Conservation (phyloP, 2,113 vertebrate genomes). For the Turdus rufiventris region DNA sequence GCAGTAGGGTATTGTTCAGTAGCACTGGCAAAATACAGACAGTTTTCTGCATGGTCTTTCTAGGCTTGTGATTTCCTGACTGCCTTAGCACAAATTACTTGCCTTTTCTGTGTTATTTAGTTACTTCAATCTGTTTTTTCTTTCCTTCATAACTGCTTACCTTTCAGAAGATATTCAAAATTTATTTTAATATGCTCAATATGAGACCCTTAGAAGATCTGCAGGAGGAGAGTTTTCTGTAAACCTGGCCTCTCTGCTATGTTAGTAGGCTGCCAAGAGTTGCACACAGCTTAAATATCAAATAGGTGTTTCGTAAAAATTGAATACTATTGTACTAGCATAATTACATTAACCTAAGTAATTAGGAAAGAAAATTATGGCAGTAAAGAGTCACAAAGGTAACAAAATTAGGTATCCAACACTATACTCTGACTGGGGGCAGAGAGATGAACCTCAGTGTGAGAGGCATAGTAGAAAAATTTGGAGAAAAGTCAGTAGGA, state of each 20-base stretch:
- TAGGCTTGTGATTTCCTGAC: constrained; percentile 38
- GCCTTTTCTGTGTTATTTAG: constrained; percentile 1
- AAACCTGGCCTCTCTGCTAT: background rate
- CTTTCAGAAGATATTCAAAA: background rate
- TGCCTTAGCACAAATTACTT: background rate
- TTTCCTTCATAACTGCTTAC: background rate
- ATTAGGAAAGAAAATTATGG: background rate
- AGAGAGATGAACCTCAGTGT: background rate
- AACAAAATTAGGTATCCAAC: background rate
- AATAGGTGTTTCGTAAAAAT: background rate
- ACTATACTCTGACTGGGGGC: background rate
- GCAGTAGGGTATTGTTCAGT: constrained; percentile 39
- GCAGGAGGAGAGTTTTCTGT: background rate
- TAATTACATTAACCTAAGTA: background rate
- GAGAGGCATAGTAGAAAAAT: background rate
- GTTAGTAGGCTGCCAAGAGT: background rate
- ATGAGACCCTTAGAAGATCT: background rate
- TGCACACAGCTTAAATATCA: background rate
- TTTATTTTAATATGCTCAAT: background rate
- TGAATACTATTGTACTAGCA: background rate
- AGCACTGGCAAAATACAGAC: constrained; percentile 13
- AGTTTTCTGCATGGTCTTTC: constrained; percentile 34
- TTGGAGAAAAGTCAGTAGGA: background rate
- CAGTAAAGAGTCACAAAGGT: background rate
- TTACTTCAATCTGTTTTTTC: background rate